Evolutionary conservation across 2,888 invertebrate genomes (phyloP), one percentile per base, ranked within the genome.

Genomic region (Azorinus chamasolen): DNA sequence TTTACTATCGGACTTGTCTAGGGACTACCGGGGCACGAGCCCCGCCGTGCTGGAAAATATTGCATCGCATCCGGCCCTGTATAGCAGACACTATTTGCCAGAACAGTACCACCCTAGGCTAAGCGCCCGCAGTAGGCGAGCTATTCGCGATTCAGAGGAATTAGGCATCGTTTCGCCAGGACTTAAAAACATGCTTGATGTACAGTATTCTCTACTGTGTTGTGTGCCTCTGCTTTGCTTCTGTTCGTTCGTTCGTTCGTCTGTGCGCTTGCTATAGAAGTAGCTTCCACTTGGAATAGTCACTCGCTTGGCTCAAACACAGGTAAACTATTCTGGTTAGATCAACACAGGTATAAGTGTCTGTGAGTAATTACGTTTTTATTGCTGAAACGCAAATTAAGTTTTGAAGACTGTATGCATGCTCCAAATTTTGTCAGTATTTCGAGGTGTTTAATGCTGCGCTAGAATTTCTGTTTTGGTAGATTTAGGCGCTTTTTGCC

Each of bases 151-250:
- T 45, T 86, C 90, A 1, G 84, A 88, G 14, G 91, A 92, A 22
- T 77, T 91, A 25, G 88, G 87, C 5, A 51, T 87, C 25, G 57
- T 82, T 6, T 84, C 90, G 1, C 92, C 91, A 1, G 92, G 90
- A 78, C 85, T 92, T 18, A 88, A 89, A 69, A 72, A 75, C 54
- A 69, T 91, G 57, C 87, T 91, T 78, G 92, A 92, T 87, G 92
- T 92, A 91, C 85, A 84, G 84, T 86, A 84, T 86, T 32, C 41
- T 41, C 39, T 63, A 61, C 77, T 41, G 45, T 57, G 25, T 32
- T 32, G 10, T 32, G 32, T 32, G 32, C n/a, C 25, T 45, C n/a
- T 45, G 45, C 45, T 20, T 45, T 53, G n/a, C 25, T 24, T 53
- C 53, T 53, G 53, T 74, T 43, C 24, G 20, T 25, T 45, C 32